Evolutionary conservation across 2,888 invertebrate species (phyloP).

Genomic region (Lasioglossum villosulum): DNA sequence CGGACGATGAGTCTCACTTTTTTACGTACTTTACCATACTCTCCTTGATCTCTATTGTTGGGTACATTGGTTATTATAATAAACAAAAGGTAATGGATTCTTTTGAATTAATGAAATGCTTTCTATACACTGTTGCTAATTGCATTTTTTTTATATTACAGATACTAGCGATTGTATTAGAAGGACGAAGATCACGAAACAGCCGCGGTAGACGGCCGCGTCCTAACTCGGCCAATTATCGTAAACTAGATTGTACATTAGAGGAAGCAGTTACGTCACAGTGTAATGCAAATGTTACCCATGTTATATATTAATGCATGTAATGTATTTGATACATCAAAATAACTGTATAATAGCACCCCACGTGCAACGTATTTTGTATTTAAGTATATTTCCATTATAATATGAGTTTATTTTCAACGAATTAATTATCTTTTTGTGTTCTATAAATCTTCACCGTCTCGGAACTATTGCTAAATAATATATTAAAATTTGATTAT

Average conservation of each 20-base stretch:
- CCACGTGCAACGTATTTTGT: slow-evolving; percentile 68
- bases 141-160: slow-evolving; percentile 76
- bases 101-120: neutral
- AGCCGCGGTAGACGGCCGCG: slow-evolving; percentile 84
- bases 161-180: slow-evolving; percentile 88
- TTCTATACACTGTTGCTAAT: neutral
- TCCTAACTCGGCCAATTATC: slow-evolving; percentile 88
- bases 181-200: slow-evolving; percentile 86
- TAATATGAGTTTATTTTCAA: slow-evolving; percentile 54
- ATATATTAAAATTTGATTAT: neutral
- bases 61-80: slow-evolving; percentile 88
- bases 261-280: slow-evolving; percentile 89
- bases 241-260: slow-evolving; percentile 88
- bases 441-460: slow-evolving; percentile 18
- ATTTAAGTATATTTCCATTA: slow-evolving; percentile 56
- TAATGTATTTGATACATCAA: slow-evolving; percentile 56
- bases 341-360: slow-evolving; percentile 68
- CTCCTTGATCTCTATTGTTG: slow-evolving; percentile 87
- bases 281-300: slow-evolving; percentile 86
- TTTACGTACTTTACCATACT: slow-evolving; percentile 89
- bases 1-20: slow-evolving; percentile 88
- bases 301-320: slow-evolving; percentile 86
- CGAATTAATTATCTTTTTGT: slow-evolving; percentile 28
- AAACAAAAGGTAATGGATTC: slow-evolving; percentile 86
- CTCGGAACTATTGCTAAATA: neutral